Evolutionary conservation across 2,888 invertebrate genomes (phyloP), one percentile per base, ranked within the genome.

Genomic region (Coenonympha glycerion): DNA sequence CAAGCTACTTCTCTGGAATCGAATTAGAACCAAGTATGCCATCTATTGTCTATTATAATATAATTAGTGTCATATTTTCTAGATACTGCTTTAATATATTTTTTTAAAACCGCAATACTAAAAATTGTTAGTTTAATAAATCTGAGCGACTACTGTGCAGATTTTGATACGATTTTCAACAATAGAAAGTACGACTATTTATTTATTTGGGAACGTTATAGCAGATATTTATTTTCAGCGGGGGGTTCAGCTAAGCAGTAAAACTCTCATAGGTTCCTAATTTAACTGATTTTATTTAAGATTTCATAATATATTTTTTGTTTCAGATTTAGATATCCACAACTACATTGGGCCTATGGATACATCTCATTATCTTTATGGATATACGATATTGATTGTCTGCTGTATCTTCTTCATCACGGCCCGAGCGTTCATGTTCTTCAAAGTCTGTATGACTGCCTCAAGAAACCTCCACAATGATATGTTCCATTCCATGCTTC

Each of bases 401-500:
- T 80, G 81, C 59, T 88, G 89, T 58, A 85, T 90, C 45, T 71
- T 90, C 60, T 80, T 89, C 71, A 89, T 90, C 39, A 79, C 90
- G 6, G 79, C 89, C 4, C 86, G 93, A 9, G 91, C 91, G 0
- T 88, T 90, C 59, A 83, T 91, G 63, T 94, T 93, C 78, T 94
- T 95, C 75, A 89, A 89, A 63, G 88, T 92, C 9, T 94, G 93
- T 72, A 92, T 94, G 89, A 90, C 89, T 8, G 90, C 95, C 0
- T 94, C 95, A 0, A 89, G 90, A 56, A 90, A 89, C 52, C 88
- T 97, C 2, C 97, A 97, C 74, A 91, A 93, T 64, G 87, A 85
- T n/a, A 96, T 97, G 95, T 96, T 97, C 75, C 81, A 89, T 36
- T 90, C 92, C 40, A 89, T 97, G 64, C 83, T 96, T 4, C 87